Base-by-base conservation (phyloP, 2,797 vertebrate genomes). In the Graptemys geographica region DNA sequence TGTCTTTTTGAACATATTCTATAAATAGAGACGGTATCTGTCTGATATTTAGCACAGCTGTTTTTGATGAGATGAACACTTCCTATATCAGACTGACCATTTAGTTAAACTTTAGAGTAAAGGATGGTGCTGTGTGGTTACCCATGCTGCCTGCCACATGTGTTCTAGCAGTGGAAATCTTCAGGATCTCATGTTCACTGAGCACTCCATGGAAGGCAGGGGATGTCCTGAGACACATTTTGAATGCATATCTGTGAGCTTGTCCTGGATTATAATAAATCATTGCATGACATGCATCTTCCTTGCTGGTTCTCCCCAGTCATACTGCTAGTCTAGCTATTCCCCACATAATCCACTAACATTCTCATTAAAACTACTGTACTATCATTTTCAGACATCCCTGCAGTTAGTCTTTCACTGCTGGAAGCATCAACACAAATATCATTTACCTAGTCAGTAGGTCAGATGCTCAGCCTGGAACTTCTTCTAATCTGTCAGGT, bases 281-380 rank as follows among this genome's bases (percentile, higher is more conserved):
- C 88, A 92, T 96, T 96, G 86, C 83, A 74, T 97, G 94, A 97
- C 92, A 94, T 94, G 88, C 89, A 95, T 96, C 84, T 96, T 93
- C 89, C 83, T 92, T 25, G 0, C 79, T 93, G 88, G 76, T 65
- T 97, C 57, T 93, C 89, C 83, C 0, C 0, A 52, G 81, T 94
- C 92, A 79, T 69, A 59, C 84, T 90, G 55, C 84, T 91, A 86
- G 79, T 18, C 88, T 81, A 78, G 62, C 69, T 95, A 51, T 82
- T 89, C 83, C 82, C 37, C 23, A 44, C 37, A 18, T 59, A 86
- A 93, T 87, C 81, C 19, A 51, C 52, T 84, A 89, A 86, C 72
- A 90, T 84, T 92, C 88, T 93, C 86, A 79, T 94, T 95, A 93
- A 92, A 94, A 91, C n/a, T 83, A 79, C 52, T 44, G 53, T 90